Evolutionary conservation across 2,888 invertebrate genomes (phyloP).

Genomic region (Trichogramma dendrolimi): DNA sequence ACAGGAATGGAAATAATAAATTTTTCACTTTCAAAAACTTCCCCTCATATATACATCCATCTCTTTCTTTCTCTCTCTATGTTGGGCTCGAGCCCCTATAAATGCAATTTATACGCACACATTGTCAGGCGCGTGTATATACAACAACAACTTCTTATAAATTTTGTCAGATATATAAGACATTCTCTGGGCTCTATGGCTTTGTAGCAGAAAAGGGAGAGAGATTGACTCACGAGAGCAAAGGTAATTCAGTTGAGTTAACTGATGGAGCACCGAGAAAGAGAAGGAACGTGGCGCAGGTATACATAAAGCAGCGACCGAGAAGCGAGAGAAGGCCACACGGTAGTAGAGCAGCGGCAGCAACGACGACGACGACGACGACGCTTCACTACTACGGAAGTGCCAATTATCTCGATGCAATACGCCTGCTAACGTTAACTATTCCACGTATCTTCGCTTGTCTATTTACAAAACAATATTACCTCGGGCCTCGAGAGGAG

Average conservation of each 20-base stretch:
- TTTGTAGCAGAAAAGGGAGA: no score
- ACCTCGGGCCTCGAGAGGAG: no score
- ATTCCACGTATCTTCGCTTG: not conserved
- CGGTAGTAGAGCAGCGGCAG: no score
- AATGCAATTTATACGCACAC: no score
- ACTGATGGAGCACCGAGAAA: not conserved
- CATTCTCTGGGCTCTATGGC: no score
- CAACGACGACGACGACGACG: no score
- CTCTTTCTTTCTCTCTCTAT: slow-evolving; percentile 6
- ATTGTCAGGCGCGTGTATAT: no score
- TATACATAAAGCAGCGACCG: not conserved
- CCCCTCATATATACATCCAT: not conserved
- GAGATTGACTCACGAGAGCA: not conserved
- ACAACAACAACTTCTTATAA: no score
- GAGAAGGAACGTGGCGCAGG: no score
- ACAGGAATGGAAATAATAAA: no score
- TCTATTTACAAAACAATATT: not conserved
- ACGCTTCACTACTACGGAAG: not conserved
- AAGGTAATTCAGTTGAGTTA: slow-evolving; percentile 13
- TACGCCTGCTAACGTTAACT: slow-evolving; percentile 8
- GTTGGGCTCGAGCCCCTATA: not conserved
- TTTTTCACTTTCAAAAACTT: slow-evolving; percentile 2
- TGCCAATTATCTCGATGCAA: slow-evolving; percentile 15
- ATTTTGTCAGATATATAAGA: no score
- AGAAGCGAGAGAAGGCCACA: not conserved